Percentiles rank a stretch among this genome's conserved stretches.
These are phyloP conservation scores for Luperina nickerlii DNA, from an alignment of 2,888 invertebrate species.

Conservation along the genomic window DNA sequence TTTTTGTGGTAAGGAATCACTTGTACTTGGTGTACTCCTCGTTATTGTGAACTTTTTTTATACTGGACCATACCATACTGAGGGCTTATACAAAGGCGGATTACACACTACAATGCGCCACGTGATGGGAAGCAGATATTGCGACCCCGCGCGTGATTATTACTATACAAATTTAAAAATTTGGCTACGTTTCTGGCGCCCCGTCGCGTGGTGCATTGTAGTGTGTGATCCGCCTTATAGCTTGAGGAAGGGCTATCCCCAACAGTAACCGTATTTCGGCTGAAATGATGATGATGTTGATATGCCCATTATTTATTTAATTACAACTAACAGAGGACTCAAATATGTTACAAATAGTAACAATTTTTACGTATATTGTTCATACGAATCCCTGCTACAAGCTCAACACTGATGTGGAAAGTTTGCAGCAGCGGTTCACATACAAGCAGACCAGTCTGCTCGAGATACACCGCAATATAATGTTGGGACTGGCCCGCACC, in stretches of 20 bases:
- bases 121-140: not conserved
- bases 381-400: too few relatives aligned
- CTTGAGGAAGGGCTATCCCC: not conserved
- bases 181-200: not conserved
- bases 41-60: not conserved
- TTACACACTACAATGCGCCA: not conserved
- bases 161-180: too few relatives aligned
- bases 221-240: not conserved
- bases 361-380: too few relatives aligned
- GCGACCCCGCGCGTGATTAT: too few relatives aligned
- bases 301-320: too few relatives aligned
- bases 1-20: conserved; percentile 75
- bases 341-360: too few relatives aligned
- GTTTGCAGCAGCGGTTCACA: too few relatives aligned
- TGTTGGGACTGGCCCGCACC: too few relatives aligned
- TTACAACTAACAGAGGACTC: too few relatives aligned
- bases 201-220: not conserved
- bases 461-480: too few relatives aligned
- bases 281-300: not conserved
- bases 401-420: too few relatives aligned
- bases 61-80: not conserved
- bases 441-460: too few relatives aligned
- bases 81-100: not conserved
- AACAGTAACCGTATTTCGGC: not conserved
- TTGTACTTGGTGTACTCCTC: not conserved